Evolutionary conservation across 2,113 vertebrate species (phyloP), one percentile per base, ranked within the genome.

Genomic region (Baryphthengus martii): DNA sequence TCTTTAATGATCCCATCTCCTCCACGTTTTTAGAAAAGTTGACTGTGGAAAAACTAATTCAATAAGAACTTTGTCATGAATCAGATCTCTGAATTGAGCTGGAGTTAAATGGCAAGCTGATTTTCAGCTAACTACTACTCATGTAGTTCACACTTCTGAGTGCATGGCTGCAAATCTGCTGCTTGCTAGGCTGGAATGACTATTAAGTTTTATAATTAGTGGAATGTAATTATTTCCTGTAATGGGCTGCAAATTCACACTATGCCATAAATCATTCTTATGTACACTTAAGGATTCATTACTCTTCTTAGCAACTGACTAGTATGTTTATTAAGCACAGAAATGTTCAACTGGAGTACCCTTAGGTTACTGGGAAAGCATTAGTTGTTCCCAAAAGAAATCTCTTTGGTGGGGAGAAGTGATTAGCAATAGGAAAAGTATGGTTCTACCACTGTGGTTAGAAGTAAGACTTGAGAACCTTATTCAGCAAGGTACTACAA

Each of bases 121-220:
- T 93, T 94, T 91, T 85, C 84, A 95, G 71, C 62, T 63, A 72
- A 87, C 52, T 76, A 62, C 31, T 75, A 68, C 74, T 85, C 6
- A 0, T 72, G 37, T 44, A 49, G 65, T 61, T 83, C 70, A 50
- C 44, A 40, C 15, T 78, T 84, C 39, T n/a, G 50, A 66, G 44
- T 68, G 29, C 44, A 39, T 10, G 49, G 77, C 49, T 94, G 81
- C 58, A 79, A 91, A 91, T 87, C 53, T 85, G 70, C 84, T 66
- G 40, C 50, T 94, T 91, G 67, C 94, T 55, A 88, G 62, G 63
- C 78, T 85, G 71, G 58, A 95, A 62, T 62, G 53, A 89, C 63
- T 95, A 95, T 94, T 95, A 96, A 62, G 62, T 95, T 96, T 89
- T 85, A 50, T 67, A 94, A 97, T 96, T 96, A 95, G 95, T 73